These are phyloP conservation scores for Bubalus kerabau DNA, from an alignment of 2,113 vertebrate genomes.

Conservation along the genomic window DNA sequence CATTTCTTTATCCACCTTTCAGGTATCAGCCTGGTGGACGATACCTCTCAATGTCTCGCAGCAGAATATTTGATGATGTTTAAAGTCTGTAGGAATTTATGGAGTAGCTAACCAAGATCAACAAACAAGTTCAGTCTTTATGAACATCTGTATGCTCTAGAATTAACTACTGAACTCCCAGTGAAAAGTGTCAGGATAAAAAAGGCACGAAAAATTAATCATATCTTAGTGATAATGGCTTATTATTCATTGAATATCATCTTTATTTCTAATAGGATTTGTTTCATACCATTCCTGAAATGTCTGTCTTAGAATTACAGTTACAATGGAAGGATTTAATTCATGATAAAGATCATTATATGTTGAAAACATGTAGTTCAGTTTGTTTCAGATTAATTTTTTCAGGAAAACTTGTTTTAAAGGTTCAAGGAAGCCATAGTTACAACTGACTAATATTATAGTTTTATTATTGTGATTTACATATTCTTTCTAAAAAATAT, in stretches of 20 bases:
- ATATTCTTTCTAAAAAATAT: conserved; percentile 26
- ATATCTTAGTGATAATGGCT: conserved; percentile 45
- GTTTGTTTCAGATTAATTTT: conserved; percentile 39
- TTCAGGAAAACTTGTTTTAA: conserved; percentile 8
- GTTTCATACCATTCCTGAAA: conserved; percentile 26
- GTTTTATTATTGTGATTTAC: conserved; percentile 34
- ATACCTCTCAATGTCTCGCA: conserved; percentile 94
- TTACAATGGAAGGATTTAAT: conserved; percentile 12
- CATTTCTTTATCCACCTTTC: conserved; percentile 62
- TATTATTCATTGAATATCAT: not conserved
- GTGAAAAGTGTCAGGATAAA: conserved; percentile 38
- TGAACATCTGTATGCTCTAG: conserved; percentile 40
- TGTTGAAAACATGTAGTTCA: conserved; percentile 18
- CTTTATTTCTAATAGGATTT: conserved; percentile 50
- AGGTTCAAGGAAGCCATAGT: conserved; percentile 28
- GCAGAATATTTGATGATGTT: conserved; percentile 94
- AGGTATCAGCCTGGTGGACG: conserved; percentile 91
- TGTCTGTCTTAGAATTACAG: conserved; percentile 48
- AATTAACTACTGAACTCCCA: conserved; percentile 42
- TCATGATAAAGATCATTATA: conserved; percentile 22
- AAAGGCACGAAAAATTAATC: conserved; percentile 45
- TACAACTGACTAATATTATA: conserved; percentile 20
- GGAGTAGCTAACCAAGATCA: conserved; percentile 41
- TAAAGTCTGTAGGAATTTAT: conserved; percentile 71
- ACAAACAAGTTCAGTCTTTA: conserved; percentile 42